These are phyloP conservation scores for Chelon labrosus DNA, from an alignment of 2,797 vertebrate species.

Conservation along the genomic window DNA sequence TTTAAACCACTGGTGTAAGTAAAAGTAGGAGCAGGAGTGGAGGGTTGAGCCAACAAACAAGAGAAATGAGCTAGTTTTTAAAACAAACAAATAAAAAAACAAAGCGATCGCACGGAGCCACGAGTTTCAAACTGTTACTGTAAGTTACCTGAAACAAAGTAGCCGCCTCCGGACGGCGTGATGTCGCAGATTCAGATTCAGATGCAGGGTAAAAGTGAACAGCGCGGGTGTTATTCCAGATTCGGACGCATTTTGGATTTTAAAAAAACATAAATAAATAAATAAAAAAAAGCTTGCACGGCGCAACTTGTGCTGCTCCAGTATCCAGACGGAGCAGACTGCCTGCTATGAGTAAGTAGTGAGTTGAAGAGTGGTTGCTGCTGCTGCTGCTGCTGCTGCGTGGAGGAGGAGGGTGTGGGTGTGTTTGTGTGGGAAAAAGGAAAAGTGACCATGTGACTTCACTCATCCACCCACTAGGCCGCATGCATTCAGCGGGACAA, in stretches of 20 bases:
- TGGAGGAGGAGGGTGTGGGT: conserved; percentile 79
- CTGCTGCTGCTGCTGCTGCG: no score
- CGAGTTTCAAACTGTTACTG: conserved; percentile 13
- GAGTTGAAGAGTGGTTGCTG: conserved; percentile 65
- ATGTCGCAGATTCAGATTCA: conserved; percentile 30
- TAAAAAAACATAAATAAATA: no score
- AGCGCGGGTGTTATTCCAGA: conserved; percentile 38
- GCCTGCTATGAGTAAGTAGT: conserved; percentile 46
- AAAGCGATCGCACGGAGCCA: conserved; percentile 16
- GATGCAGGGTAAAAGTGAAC: neutral
- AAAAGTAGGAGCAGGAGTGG: conserved; percentile 12
- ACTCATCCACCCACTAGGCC: conserved; percentile 79
- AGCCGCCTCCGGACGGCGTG: conserved; percentile 26
- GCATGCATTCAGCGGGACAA: conserved; percentile 71
- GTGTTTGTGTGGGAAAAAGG: conserved; percentile 83
- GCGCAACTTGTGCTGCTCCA: conserved; percentile 59
- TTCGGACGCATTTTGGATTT: conserved; percentile 56
- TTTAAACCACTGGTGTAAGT: neutral
- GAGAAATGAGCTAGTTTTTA: neutral
- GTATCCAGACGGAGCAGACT: conserved; percentile 56
- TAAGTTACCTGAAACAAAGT: conserved; percentile 69
- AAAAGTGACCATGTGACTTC: conserved; percentile 84
- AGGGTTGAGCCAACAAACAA: no score
- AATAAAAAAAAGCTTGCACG: conserved; percentile 6
- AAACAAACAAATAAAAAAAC: neutral